Evolutionary conservation across 1,140 invertebrate genomes (phyloP), one percentile per base, ranked within the genome.

Genomic region (Cardiocondyla obscurior): DNA sequence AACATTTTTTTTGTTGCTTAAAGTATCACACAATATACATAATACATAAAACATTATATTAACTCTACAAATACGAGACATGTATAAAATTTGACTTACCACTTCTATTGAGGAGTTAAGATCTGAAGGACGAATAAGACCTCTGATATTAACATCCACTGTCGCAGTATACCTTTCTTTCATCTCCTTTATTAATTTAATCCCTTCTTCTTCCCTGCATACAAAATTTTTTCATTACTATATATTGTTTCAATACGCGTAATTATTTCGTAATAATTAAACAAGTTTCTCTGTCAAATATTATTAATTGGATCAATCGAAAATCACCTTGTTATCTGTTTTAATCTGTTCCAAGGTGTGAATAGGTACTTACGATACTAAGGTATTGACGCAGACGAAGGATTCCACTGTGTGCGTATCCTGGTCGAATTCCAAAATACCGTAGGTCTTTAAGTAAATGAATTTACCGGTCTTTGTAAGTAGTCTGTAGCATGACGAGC

Each of bases 311-410:
- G 14, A 74, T 44, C n/a, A 30, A 44, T 72, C 14, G n/a, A 19
- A n/a, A 60, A 44, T 7, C n/a, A 16, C 12, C 12, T 30, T 62
- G 12, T 62, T 12, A 36, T 19, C 44, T 30, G 25, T 7, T 4
- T 4, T n/a, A 25, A 14, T 36, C 44, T 28, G 8, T 14, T 5
- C 19, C 16, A 16, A 28, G 14, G 7, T 53, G 16, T 2, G 33
- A 67, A 46, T n/a, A 28, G 8, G 28, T 69, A 94, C 95, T 94
- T 93, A 96, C 95, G 95, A 94, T 0, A 98, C 95, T n/a, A 97
- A 94, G 0, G 96, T 97, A 90, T 98, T 98, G 64, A 97, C 95
- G 90, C 97, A 98, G 12, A 98, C 95, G 88, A 98, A 98, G 19
- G 97, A 97, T 79, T 96, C 96, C 0, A 97, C 96, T 53, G 95